A percentile compares a stretch with the other conserved stretches of the same genome.
These are phyloP conservation scores for Pachycephala philippinensis DNA, from an alignment of 2,113 vertebrate genomes.

Conservation along the genomic window DNA sequence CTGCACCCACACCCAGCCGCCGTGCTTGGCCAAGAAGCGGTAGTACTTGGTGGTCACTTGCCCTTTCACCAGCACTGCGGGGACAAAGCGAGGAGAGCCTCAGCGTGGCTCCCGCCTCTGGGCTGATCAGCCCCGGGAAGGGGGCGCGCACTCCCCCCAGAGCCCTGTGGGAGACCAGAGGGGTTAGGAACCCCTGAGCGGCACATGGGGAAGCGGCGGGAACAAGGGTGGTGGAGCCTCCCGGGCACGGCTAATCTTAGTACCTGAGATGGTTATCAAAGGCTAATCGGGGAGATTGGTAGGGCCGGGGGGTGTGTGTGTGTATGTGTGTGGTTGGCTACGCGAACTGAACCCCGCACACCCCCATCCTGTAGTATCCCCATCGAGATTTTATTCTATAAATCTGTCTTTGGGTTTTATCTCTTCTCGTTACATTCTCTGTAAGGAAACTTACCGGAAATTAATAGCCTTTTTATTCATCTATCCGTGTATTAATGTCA, in stretches of 20 bases:
- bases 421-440: neutral
- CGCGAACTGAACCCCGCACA: neutral
- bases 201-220: neutral
- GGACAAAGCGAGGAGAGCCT: neutral
- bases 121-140: neutral
- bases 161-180: neutral
- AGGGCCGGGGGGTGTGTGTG: no score
- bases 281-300: fast-evolving
- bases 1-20: conserved; percentile 98
- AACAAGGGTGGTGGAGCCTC: neutral
- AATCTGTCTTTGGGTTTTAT: neutral
- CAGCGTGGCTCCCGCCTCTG: neutral
- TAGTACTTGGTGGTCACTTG: conserved; percentile 99
- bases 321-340: no score
- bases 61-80: conserved; percentile 92
- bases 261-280: neutral
- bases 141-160: neutral
- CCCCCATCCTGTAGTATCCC: neutral
- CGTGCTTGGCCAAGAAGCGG: conserved; percentile 92
- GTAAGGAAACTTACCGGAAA: conserved; percentile 14
- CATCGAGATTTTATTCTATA: neutral
- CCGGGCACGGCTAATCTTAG: neutral
- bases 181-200: neutral
- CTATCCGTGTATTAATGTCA: neutral
- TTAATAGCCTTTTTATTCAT: neutral